Base-by-base conservation (phyloP, 1,140 invertebrate genomes). In the Drepana arcuata region DNA sequence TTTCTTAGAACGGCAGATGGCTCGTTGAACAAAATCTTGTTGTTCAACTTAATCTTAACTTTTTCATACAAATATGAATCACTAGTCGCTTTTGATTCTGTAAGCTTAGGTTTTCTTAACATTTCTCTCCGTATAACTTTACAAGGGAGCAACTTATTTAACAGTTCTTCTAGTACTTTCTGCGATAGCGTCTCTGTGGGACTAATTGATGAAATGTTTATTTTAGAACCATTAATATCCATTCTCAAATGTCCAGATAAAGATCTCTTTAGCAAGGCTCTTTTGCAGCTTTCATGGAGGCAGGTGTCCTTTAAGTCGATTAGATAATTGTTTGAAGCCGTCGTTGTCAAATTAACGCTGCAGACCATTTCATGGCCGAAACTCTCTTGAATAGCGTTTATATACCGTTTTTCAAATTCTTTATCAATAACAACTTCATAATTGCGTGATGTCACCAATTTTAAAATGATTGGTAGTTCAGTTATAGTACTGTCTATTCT, bases 381-480 rank as follows among this genome's bases (percentile, higher is more conserved):
- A 29, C 40, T 18, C 13, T 58, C 34, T 16, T 50, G 53, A 7
- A 75, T 40, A 9, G 37, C 46, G 45, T 61, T 13, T 13, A 34
- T 61, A 11, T 51, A 53, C 9, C 16, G 16, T 33, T 47, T 70
- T 56, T 77, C 64, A 44, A 54, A 73, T 52, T 77, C 72, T 48
- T 69, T 71, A 30, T 79, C 64, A 14, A 74, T 36, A 14, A 71
- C 30, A 21, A 74, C 40, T 29, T 55, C 28, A 41, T 48, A 77
- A 41, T 66, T 69, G 1, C 43, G 34, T 5, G 66, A 71, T 16
- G 37, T 9, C 7, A 57, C 65, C n/a, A 21, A 14, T 48, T 44
- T 55, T 18, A 68, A 44, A 13, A 69, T 24, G 14, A 41, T 54
- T 5, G 57, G 54, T 7, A 34, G 41, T n/a, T 57, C 44, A 9